phyloP scores from a whole-genome alignment of 2,797 vertebrate genomes.

The Spinus olivaceus region DNA sequence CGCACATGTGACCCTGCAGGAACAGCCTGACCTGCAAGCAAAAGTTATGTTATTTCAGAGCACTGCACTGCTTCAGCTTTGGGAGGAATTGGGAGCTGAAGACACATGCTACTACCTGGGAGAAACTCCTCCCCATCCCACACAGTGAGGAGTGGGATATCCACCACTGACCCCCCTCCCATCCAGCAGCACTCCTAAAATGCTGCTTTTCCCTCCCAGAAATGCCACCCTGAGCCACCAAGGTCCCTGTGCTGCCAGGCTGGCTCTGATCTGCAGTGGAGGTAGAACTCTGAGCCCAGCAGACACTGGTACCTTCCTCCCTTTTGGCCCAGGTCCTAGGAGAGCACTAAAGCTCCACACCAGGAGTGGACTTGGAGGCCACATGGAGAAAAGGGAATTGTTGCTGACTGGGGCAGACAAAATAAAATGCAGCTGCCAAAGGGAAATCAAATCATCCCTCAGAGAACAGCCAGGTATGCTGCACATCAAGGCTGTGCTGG shows the following conservation, averaged over 20 bases:
- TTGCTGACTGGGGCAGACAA: neutral
- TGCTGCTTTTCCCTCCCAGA: neutral
- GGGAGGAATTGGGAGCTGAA: rapidly evolving
- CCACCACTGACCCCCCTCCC: rapidly evolving
- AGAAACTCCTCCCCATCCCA: neutral
- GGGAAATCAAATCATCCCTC: neutral
- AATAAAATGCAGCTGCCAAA: neutral
- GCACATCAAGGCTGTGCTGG: neutral
- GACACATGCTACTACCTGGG: rapidly evolving
- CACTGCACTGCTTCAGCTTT: neutral
- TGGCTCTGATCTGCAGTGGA: neutral
- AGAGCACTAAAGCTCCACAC: neutral
- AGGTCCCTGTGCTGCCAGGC: rapidly evolving
- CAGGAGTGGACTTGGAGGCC: neutral
- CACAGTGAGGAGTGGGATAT: rapidly evolving
- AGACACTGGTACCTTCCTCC: neutral
- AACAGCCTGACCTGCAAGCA: conserved; percentile 84
- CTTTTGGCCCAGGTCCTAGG: neutral
- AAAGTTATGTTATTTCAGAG: neutral
- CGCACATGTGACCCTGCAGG: conserved; percentile 88
- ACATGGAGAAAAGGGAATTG: neutral
- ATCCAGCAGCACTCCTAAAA: neutral
- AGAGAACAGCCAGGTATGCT: neutral
- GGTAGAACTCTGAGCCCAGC: neutral
- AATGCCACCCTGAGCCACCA: neutral